These are phyloP conservation scores for Lysiphlebus fabarum DNA, from an alignment of 1,140 invertebrate species.

Conservation along the genomic window DNA sequence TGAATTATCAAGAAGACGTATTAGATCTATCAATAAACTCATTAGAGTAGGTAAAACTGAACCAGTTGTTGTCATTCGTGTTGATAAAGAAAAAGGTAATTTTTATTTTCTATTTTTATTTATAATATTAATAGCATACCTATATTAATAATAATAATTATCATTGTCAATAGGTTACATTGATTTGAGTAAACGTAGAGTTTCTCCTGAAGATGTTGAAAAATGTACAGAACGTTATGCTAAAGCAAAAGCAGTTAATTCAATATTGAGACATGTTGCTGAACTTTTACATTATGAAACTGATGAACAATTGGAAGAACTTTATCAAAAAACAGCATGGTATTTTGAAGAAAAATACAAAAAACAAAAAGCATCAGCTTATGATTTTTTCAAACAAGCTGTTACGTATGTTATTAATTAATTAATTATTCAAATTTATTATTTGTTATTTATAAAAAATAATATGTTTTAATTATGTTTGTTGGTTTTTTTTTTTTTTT, in stretches of 20 bases:
- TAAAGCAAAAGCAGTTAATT: slow-evolving; percentile 98
- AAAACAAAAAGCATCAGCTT: slow-evolving; percentile 83
- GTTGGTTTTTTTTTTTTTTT: slow-evolving; percentile 13
- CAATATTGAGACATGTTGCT: slow-evolving; percentile 94
- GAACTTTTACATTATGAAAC: slow-evolving; percentile 88
- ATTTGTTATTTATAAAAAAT: background rate
- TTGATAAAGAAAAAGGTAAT: slow-evolving; percentile 97
- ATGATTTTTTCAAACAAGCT: slow-evolving; percentile 98
- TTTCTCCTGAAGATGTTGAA: slow-evolving; percentile 95
- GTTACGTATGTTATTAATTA: slow-evolving; percentile 76
- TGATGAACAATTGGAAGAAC: slow-evolving; percentile 89
- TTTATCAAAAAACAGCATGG: slow-evolving; percentile 99
- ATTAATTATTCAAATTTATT: background rate
- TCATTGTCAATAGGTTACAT: slow-evolving; percentile 78
- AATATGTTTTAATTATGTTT: background rate
- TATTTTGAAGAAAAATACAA: slow-evolving; percentile 97
- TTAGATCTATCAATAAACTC: slow-evolving; percentile 98
- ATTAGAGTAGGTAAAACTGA: slow-evolving; percentile 98
- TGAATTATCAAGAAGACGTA: slow-evolving; percentile 95
- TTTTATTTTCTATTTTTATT: background rate
- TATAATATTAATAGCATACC: no score
- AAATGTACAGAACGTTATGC: slow-evolving; percentile 98
- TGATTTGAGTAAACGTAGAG: slow-evolving; percentile 97
- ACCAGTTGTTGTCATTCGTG: slow-evolving; percentile 98
- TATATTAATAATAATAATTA: no score